Evolutionary conservation across 2,888 invertebrate species (phyloP).

Genomic region (Rhyacophila evoluta): DNA sequence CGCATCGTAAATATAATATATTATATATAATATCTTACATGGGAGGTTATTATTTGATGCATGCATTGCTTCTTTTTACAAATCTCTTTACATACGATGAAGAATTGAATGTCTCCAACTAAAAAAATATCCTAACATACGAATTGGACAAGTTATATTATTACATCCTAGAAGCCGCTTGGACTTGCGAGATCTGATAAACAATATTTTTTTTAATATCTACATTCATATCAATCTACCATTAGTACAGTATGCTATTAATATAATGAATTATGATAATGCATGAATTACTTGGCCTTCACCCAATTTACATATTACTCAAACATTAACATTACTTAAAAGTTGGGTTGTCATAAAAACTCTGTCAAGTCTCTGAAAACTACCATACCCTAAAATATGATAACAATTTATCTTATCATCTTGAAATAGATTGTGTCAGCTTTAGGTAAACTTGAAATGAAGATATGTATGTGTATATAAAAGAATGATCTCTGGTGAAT

Average conservation of each 20-base stretch:
- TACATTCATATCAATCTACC: constrained; percentile 22
- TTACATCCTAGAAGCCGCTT: constrained; percentile 30
- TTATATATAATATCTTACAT: constrained; percentile 34
- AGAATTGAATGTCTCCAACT: constrained; percentile 25
- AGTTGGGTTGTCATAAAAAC: too few species aligned
- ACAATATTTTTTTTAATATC: background rate
- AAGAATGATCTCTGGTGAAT: background rate
- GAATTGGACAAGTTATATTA: constrained; percentile 37
- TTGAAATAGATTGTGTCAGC: too few species aligned
- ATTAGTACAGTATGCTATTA: background rate
- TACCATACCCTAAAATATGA: too few species aligned
- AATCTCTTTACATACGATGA: constrained; percentile 11
- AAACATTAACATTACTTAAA: too few species aligned
- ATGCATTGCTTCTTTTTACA: constrained; percentile 30
- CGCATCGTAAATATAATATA: constrained; percentile 30
- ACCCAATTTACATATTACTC: too few species aligned
- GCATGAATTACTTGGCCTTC: too few species aligned
- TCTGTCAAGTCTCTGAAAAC: too few species aligned
- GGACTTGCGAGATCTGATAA: constrained; percentile 20
- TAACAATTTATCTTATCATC: too few species aligned
- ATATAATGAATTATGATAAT: too few species aligned
- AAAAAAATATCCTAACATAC: constrained; percentile 46
- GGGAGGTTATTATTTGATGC: background rate
- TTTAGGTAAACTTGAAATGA: background rate
- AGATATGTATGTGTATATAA: background rate